Evolutionary conservation across 1,140 invertebrate genomes (phyloP), one percentile per base, ranked within the genome.

Genomic region (Procambarus clarkii): DNA sequence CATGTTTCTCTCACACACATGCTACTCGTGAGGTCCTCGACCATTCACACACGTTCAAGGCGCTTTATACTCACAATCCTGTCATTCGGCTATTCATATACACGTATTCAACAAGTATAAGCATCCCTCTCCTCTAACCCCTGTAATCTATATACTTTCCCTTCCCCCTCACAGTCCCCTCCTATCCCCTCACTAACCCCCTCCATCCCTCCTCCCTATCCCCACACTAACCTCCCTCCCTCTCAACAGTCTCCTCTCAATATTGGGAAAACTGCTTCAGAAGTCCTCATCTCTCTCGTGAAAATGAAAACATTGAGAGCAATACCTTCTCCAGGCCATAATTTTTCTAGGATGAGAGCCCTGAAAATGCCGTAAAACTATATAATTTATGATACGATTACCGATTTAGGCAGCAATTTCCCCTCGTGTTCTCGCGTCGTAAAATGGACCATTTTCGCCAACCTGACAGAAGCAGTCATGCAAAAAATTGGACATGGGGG

Each of bases 311-410:
- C 24, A 74, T 34, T 8, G 69, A 9, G 69, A 74, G 24, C 69
- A 8, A 74, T 34, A 74, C n/a, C 69, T 34, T 34, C 69, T 8
- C n/a, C n/a, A 9, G 69, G 69, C 69, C 69, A 74, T 74, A 74
- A 74, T 34, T 24, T 21, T 34, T 5, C 7, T 8, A 74, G 69
- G 69, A 74, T 34, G 69, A 74, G 69, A 74, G 69, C 24, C 24
- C 5, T 74, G 60, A 74, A 34, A 74, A 24, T 74, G 8, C 69
- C 69, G 24, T 74, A 24, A 74, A 74, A 74, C 69, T 74, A 34
- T 34, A 74, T 24, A 74, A 74, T 74, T 74, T 74, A 74, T 74
- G 69, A 74, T 74, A 74, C 69, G 69, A 74, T 74, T 74, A 74
- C 69, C 24, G 69, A 74, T 74, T 74, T 34, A 74, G 69, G 69